Base-by-base conservation (phyloP, 2,113 vertebrate genomes). In the Anhinga rufa region DNA sequence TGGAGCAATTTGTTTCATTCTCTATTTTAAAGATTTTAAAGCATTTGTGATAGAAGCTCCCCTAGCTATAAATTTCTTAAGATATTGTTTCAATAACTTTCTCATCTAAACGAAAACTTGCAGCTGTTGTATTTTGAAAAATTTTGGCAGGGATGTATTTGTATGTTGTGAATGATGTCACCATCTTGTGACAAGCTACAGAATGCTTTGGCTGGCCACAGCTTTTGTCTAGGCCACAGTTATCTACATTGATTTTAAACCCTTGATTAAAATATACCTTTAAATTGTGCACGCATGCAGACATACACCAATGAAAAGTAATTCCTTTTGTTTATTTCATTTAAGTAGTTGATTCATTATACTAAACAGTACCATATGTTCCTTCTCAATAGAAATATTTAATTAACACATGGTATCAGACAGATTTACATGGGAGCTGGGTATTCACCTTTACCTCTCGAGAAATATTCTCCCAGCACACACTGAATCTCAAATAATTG, bases 161-260 rank as follows among this genome's bases (percentile, higher is more conserved):
- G 60, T 86, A 54, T 91, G 65, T 81, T 95, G 70, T 79, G 57
- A 91, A 86, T 96, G 91, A 97, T 86, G 44, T 97, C 94, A 97
- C 61, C 44, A 85, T 95, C 94, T 96, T 93, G 95, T 96, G 95
- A 97, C 94, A 97, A 85, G 36, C 91, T 92, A 94, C 93, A 92
- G 70, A 95, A 60, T 8, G 29, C 60, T 95, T 94, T 95, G 89
- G 91, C 94, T 72, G 70, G 77, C 55, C 79, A 46, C 65, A 78
- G 71, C 31, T 75, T 90, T 94, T 91, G 74, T 86, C 80, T 84
- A 89, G 84, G 81, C 70, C 61, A 82, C 57, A 78, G 72, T 86
- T 86, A 84, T 64, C 83, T 68, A 71, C 40, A 48, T 55, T 93
- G 91, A 92, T 49, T 90, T 93, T 52, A 86, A 95, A 88, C 8